Percentiles rank a stretch among this genome's conserved stretches.
phyloP scores from a whole-genome alignment of 2,797 vertebrate species.

The Bradypus variegatus region DNA sequence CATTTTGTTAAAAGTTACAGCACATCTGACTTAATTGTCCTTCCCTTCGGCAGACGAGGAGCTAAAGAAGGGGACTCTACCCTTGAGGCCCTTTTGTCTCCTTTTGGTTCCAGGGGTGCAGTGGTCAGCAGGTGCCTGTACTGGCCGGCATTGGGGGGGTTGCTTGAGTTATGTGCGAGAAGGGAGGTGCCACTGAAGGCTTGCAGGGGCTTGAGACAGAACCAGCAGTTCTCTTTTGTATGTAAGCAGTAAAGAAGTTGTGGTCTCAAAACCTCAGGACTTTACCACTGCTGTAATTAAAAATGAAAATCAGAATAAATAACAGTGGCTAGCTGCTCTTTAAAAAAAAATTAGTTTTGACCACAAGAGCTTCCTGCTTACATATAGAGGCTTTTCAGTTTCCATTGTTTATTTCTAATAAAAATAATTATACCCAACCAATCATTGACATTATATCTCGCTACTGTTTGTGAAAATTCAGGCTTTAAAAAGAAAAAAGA shows the following conservation, averaged over 20 bases:
- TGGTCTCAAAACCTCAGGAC: neutral
- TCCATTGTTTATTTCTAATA: neutral
- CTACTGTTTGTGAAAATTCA: neutral
- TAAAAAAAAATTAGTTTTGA: neutral
- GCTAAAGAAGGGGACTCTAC: neutral
- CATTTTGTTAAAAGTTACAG: neutral
- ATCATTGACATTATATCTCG: neutral
- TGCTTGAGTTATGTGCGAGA: neutral
- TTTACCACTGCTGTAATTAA: neutral
- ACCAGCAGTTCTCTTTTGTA: neutral
- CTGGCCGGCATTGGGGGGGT: neutral
- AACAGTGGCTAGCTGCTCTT: neutral
- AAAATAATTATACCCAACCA: neutral
- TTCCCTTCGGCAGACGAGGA: neutral
- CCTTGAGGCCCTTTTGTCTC: neutral
- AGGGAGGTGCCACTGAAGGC: neutral
- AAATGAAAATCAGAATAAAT: neutral
- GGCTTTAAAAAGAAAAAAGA: neutral
- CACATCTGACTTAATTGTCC: too few relatives aligned
- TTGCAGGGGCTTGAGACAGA: neutral
- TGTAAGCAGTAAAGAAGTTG: neutral
- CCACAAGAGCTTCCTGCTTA: neutral
- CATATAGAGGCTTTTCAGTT: neutral
- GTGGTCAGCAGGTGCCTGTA: neutral
- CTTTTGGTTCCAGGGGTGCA: neutral